These are phyloP conservation scores for silkworm (Bombyx mori) DNA, from an alignment of 1,140 invertebrate genomes.

Conservation along the genomic window ASM3026992v2 NC_085130.1:10042501-10043000, in stretches of 20 bases:
- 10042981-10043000: conserved; percentile 4
- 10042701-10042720: background rate
- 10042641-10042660: conserved; percentile 7
- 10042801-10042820: too few relatives aligned
- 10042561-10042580: conserved; percentile 20
- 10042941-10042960: conserved; percentile 31
- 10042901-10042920: conserved; percentile 30
- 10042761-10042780: too few relatives aligned
- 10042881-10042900: too few relatives aligned
- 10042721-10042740: too few relatives aligned
- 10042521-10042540: background rate
- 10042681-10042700: background rate
- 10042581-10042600: conserved; percentile 18
- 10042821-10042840: too few relatives aligned
- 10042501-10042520: too few relatives aligned
- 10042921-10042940: conserved; percentile 33
- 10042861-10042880: too few relatives aligned
- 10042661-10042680: background rate
- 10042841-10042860: too few relatives aligned
- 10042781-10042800: too few relatives aligned
- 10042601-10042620: conserved; percentile 24
- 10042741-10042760: too few relatives aligned
- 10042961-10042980: conserved; percentile 20
- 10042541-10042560: conserved; percentile 14
- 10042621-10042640: conserved; percentile 20